Evolutionary conservation across 2,888 invertebrate species (phyloP).

Genomic region (Apamea monoglypha): DNA sequence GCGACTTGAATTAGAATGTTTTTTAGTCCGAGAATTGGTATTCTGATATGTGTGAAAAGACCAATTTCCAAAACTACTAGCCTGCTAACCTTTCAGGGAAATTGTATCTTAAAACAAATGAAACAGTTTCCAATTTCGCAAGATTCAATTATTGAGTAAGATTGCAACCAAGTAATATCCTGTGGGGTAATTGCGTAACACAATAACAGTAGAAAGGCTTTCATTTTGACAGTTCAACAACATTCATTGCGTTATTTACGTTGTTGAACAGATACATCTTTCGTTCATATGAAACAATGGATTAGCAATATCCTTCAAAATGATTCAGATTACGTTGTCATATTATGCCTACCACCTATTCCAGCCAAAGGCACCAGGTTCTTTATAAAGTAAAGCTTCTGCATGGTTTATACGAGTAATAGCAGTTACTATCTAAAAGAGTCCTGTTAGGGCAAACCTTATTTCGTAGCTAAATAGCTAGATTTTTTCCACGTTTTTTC

Average conservation of each 20-base stretch:
- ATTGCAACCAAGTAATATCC: neutral
- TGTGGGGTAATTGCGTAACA: neutral
- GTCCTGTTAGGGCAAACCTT: neutral
- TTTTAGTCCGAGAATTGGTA: too few relatives aligned
- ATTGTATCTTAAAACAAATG: neutral
- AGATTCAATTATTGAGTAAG: neutral
- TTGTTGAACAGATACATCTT: neutral
- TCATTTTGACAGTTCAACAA: neutral
- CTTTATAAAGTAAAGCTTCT: neutral
- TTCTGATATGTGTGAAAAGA: neutral
- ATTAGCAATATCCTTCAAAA: neutral
- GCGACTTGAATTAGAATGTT: too few relatives aligned
- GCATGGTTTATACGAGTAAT: neutral
- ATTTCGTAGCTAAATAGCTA: slow-evolving; percentile 9
- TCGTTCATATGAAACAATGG: neutral
- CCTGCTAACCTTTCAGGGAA: neutral
- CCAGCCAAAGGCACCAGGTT: neutral
- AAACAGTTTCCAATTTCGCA: neutral
- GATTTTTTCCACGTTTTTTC: neutral
- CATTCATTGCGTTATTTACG: neutral
- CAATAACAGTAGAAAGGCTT: neutral
- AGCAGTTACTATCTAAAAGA: neutral
- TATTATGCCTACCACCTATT: neutral
- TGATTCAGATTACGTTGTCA: neutral
- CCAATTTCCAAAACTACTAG: neutral